Conservation (phyloP, 35 echinoderm and acorn worm species). For the Amphiura filiformis region DNA sequence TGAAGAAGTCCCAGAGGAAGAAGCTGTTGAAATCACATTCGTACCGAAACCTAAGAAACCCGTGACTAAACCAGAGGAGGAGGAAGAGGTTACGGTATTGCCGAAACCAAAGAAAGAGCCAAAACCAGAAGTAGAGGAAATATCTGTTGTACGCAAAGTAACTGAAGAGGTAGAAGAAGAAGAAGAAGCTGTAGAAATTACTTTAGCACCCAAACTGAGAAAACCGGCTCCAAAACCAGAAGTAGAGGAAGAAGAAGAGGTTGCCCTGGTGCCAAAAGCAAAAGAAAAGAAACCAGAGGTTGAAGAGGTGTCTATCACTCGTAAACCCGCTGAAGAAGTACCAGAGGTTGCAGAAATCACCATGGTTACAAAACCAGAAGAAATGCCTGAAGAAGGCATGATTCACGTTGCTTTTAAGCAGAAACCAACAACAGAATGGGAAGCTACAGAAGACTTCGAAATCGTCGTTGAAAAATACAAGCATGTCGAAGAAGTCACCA, state of each 20-base stretch:
- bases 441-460: background rate
- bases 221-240: no score
- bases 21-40: background rate
- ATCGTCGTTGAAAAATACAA: background rate
- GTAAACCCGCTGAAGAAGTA: no score
- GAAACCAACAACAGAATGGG: background rate
- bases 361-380: background rate
- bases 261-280: no score
- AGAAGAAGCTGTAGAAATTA: no score
- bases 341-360: background rate
- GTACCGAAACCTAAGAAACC: background rate
- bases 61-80: background rate
- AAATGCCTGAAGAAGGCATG: no score
- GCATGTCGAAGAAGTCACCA: background rate
- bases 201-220: no score
- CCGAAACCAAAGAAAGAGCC: slow-evolving; percentile 16
- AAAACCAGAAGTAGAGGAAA: background rate
- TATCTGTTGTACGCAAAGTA: no score
- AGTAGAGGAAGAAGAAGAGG: no score
- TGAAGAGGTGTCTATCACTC: no score
- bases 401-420: background rate
- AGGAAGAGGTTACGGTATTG: background rate
- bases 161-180: no score
- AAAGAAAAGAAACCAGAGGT: no score
- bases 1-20: background rate